These are phyloP conservation scores for Hermaeophaga mercurialis DNA, from an alignment of 2,888 invertebrate genomes.

Conservation along the genomic window DNA sequence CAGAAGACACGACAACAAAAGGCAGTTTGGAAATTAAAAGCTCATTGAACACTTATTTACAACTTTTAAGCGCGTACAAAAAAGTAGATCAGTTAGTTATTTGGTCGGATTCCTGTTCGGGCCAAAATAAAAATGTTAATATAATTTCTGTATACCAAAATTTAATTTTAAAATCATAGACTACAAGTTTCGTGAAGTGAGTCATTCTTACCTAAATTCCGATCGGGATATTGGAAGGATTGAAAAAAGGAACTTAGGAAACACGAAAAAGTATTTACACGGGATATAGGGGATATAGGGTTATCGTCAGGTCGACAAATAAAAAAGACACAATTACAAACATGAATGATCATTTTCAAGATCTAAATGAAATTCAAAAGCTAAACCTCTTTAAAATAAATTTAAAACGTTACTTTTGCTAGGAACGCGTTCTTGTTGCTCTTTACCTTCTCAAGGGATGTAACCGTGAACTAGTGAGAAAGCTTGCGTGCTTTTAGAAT, in stretches of 20 bases:
- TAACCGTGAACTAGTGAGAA: too few relatives aligned
- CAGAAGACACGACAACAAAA: conserved; percentile 36
- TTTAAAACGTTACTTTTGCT: too few relatives aligned
- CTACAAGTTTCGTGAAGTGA: conserved; percentile 47
- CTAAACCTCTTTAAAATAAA: too few relatives aligned
- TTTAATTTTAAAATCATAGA: conserved; percentile 44
- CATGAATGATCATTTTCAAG: too few relatives aligned
- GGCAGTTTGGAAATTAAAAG: conserved; percentile 8
- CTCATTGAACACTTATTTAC: neutral
- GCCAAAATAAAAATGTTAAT: conserved; percentile 45
- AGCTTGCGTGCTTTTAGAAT: too few relatives aligned
- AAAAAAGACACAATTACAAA: too few relatives aligned
- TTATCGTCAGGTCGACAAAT: too few relatives aligned
- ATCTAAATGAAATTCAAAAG: too few relatives aligned
- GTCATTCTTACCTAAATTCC: conserved; percentile 43
- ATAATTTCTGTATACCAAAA: conserved; percentile 42
- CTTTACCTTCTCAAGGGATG: too few relatives aligned
- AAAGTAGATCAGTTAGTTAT: conserved; percentile 27
- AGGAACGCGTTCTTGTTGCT: too few relatives aligned
- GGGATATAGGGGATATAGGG: too few relatives aligned
- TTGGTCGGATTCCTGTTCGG: conserved; percentile 45
- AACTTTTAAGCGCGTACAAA: conserved; percentile 5
- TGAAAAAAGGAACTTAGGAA: conserved; percentile 46
- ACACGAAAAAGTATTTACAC: too few relatives aligned
- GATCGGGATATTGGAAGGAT: conserved; percentile 40